A percentile compares a stretch with the other conserved stretches of the same genome.
phyloP scores from a whole-genome alignment of 2,888 invertebrate genomes.

The Magallana nippona region DNA sequence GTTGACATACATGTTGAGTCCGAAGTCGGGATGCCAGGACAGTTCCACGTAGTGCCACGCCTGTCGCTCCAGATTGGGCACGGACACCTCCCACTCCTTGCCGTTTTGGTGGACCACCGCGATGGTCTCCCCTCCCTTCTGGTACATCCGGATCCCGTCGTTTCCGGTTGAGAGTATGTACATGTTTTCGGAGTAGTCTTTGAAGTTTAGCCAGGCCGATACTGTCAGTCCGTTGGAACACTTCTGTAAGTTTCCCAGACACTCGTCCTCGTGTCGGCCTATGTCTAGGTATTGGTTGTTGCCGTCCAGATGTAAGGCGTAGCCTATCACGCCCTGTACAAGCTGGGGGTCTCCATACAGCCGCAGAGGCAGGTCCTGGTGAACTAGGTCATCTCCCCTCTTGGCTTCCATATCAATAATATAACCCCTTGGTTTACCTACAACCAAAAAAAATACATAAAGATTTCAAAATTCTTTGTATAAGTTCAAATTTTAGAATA shows the following conservation, averaged over 20 bases:
- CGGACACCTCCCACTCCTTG: slow-evolving; percentile 62
- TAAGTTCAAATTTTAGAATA: too few relatives aligned
- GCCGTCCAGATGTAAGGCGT: slow-evolving; percentile 73
- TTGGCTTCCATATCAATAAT: slow-evolving; percentile 70
- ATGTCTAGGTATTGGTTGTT: slow-evolving; percentile 75
- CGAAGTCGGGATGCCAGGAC: slow-evolving; percentile 73
- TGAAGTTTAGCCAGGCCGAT: slow-evolving; percentile 74
- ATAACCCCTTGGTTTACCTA: slow-evolving; percentile 69
- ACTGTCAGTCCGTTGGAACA: slow-evolving; percentile 75
- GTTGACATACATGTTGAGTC: slow-evolving; percentile 70
- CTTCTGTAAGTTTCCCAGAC: slow-evolving; percentile 73
- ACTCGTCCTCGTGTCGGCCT: slow-evolving; percentile 67
- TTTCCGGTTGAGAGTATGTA: slow-evolving; percentile 72
- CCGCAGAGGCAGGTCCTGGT: slow-evolving; percentile 55
- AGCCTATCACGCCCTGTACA: slow-evolving; percentile 71
- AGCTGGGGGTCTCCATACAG: slow-evolving; percentile 62
- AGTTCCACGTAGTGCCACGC: slow-evolving; percentile 77
- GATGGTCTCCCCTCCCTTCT: slow-evolving; percentile 67
- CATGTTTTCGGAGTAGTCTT: slow-evolving; percentile 71
- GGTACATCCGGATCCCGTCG: slow-evolving; percentile 73
- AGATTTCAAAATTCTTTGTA: too few relatives aligned
- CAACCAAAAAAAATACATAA: neutral
- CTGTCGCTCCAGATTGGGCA: slow-evolving; percentile 59
- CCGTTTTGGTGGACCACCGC: slow-evolving; percentile 61
- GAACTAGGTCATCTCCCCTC: slow-evolving; percentile 57